A percentile compares a stretch with the other conserved stretches of the same genome.
Evolutionary conservation across 2,888 invertebrate genomes (phyloP).

Genomic region (Chloroclysta siterata): DNA sequence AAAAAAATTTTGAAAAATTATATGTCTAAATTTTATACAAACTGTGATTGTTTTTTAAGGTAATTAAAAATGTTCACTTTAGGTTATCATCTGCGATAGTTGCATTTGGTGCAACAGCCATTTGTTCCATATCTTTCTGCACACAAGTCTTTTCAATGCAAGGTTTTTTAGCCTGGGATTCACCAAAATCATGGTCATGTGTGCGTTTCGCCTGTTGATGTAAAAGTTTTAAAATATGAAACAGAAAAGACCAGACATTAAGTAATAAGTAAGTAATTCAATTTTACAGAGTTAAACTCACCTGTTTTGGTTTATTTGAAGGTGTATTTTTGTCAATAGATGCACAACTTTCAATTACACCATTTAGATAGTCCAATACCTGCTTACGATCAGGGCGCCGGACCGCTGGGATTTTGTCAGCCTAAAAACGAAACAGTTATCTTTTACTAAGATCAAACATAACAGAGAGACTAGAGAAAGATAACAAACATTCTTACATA

Average conservation of each 20-base stretch:
- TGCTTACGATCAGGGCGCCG: constrained; percentile 98
- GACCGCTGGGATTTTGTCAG: constrained; percentile 97
- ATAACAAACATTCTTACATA: constrained; percentile 79
- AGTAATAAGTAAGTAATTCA: too few relatives aligned
- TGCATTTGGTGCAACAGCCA: too few relatives aligned
- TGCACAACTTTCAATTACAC: constrained; percentile 95
- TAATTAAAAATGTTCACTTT: too few relatives aligned
- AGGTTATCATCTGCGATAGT: too few relatives aligned
- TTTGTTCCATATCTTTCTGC: too few relatives aligned
- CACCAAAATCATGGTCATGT: constrained; percentile 91
- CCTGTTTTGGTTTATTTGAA: constrained; percentile 96
- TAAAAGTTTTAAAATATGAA: not conserved
- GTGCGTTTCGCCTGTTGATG: constrained; percentile 90
- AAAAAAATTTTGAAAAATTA: too few relatives aligned
- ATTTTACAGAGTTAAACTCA: constrained; percentile 44
- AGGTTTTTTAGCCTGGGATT: constrained; percentile 93
- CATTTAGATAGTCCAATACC: constrained; percentile 96
- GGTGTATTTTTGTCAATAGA: constrained; percentile 99
- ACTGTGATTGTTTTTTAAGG: too few relatives aligned
- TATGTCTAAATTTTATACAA: too few relatives aligned
- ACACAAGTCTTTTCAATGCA: constrained; percentile 87
- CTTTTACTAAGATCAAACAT: too few relatives aligned
- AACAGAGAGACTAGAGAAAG: too few relatives aligned
- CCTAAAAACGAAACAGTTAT: constrained; percentile 83
- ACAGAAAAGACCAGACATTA: too few relatives aligned